These are phyloP conservation scores for Calonectris borealis DNA, from an alignment of 2,113 vertebrate genomes.

Conservation along the genomic window DNA sequence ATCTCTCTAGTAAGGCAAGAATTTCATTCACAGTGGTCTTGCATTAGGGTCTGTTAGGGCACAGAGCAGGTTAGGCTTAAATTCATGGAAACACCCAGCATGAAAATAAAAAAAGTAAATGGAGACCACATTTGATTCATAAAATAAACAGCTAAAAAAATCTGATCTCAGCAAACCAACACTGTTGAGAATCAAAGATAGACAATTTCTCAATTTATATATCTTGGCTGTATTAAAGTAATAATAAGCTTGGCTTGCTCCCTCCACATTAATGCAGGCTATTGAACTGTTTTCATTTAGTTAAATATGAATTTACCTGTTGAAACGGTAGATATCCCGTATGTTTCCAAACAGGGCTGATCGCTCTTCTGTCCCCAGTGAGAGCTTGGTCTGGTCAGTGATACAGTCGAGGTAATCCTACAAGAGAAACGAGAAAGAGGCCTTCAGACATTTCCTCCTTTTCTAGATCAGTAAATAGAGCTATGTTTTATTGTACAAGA, in stretches of 20 bases:
- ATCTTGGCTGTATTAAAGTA: not conserved
- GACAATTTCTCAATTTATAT: not conserved
- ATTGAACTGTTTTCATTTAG: not conserved
- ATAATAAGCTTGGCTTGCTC: not conserved
- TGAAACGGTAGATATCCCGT: slow-evolving; percentile 92
- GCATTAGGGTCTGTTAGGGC: not conserved
- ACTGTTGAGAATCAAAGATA: not conserved
- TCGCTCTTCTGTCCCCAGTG: slow-evolving; percentile 87
- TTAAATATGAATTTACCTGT: slow-evolving; percentile 79
- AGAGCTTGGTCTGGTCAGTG: slow-evolving; percentile 85
- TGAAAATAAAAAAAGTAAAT: not conserved
- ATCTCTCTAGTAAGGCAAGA: not conserved
- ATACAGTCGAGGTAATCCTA: slow-evolving; percentile 95
- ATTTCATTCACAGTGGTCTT: not conserved
- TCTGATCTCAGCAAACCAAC: not conserved
- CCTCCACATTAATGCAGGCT: not conserved
- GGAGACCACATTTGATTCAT: not conserved
- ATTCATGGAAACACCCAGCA: not conserved
- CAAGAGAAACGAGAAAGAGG: slow-evolving; percentile 48
- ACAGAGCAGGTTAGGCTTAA: not conserved
- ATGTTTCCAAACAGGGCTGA: slow-evolving; percentile 95
- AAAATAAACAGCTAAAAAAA: not conserved
- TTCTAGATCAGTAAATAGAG: slow-evolving; percentile 19
- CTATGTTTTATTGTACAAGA: slow-evolving; percentile 32
- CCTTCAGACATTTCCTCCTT: slow-evolving; percentile 32